Conservation (phyloP, 2,888 invertebrate species). For the Apodemia hepburni region DNA sequence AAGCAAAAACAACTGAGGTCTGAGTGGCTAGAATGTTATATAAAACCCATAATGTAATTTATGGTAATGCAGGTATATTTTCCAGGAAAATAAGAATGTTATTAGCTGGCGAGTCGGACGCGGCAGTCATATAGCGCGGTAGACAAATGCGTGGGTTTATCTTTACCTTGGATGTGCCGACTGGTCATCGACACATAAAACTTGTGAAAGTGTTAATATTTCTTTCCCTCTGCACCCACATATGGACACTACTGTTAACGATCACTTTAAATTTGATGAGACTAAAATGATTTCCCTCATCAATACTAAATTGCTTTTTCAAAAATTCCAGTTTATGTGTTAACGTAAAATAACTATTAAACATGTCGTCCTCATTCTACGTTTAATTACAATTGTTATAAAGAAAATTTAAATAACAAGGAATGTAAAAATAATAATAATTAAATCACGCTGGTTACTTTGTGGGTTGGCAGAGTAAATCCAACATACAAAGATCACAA, state of each 20-base stretch:
- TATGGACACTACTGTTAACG: conserved; percentile 19
- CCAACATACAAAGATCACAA: too few relatives aligned
- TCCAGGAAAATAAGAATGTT: conserved; percentile 26
- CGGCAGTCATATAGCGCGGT: conserved; percentile 15
- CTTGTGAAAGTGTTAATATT: conserved; percentile 71
- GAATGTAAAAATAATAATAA: too few relatives aligned
- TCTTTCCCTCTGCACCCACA: conserved; percentile 58
- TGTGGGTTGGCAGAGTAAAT: too few relatives aligned
- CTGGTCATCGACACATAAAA: conserved; percentile 71
- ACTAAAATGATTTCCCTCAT: conserved; percentile 1
- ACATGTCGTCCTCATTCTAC: neutral
- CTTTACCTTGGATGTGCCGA: conserved; percentile 44
- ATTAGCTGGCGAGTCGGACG: conserved; percentile 7
- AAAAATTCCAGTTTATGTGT: neutral
- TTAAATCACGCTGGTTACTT: too few relatives aligned
- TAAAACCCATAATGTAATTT: neutral
- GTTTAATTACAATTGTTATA: too few relatives aligned
- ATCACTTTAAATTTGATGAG: conserved; percentile 16
- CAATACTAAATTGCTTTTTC: neutral
- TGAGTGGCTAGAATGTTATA: too few relatives aligned
- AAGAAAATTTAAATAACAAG: too few relatives aligned
- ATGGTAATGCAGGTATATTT: neutral
- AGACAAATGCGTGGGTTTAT: conserved; percentile 48
- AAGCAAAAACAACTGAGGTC: too few relatives aligned
- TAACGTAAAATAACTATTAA: neutral